phyloP scores from a whole-genome alignment of 2,888 invertebrate genomes.

The Drosophila niveifrons region DNA sequence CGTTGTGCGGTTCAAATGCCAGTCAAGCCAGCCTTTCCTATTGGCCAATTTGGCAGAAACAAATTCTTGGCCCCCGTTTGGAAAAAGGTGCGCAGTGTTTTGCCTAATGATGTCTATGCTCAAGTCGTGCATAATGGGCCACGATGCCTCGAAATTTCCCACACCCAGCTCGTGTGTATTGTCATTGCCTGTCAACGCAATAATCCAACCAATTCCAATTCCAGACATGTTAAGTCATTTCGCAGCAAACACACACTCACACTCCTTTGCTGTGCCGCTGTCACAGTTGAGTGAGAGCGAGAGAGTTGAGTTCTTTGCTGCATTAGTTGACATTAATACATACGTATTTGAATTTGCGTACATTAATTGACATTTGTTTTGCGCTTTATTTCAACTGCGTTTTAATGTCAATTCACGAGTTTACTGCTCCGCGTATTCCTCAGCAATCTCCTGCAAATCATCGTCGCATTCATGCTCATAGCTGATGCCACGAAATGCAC shows the following conservation, averaged over 20 bases:
- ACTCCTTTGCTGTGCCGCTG: constrained; percentile 16
- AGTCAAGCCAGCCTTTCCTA: constrained; percentile 11
- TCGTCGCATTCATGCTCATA: constrained; percentile 7
- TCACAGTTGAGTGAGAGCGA: constrained; percentile 17
- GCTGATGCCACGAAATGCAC: constrained; percentile 46
- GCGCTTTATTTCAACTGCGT: constrained; percentile 21
- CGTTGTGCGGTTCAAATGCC: constrained; percentile 27
- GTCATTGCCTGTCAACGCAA: constrained; percentile 62
- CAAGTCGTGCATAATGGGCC: constrained; percentile 55
- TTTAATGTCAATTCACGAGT: background rate
- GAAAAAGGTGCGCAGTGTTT: constrained; percentile 44
- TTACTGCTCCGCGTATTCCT: constrained; percentile 1
- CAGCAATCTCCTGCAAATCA: background rate
- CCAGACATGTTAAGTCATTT: constrained; percentile 77
- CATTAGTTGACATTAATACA: constrained; percentile 73
- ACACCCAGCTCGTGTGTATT: constrained; percentile 35
- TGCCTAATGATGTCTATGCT: constrained; percentile 66
- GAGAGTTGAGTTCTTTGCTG: constrained; percentile 28
- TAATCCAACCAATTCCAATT: constrained; percentile 66
- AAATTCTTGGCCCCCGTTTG: constrained; percentile 28
- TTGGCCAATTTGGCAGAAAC: constrained; percentile 50
- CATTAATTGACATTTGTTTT: constrained; percentile 20
- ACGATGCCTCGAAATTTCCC: constrained; percentile 10
- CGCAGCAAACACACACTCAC: constrained; percentile 38
- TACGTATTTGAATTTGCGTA: constrained; percentile 8